A percentile compares a stretch with the other conserved stretches of the same genome.
Conservation (phyloP, 2,113 vertebrate genomes). For the Cacatua alba region DNA sequence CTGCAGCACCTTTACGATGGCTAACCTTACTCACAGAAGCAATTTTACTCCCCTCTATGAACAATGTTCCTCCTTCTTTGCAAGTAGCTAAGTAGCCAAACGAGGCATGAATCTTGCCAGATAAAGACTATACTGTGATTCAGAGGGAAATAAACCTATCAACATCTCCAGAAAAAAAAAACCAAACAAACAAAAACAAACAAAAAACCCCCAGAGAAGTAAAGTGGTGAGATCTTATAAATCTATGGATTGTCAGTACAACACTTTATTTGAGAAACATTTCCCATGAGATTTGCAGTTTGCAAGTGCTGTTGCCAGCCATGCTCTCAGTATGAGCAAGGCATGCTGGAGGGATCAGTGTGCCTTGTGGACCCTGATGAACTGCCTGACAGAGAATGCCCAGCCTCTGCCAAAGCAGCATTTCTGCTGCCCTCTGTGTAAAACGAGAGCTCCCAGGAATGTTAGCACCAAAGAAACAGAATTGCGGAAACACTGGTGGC, state of each 20-base stretch:
- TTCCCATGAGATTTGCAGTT: slow-evolving; percentile 39
- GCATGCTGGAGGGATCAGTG: slow-evolving; percentile 17
- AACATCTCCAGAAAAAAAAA: not conserved
- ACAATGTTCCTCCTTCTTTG: not conserved
- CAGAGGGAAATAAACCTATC: not conserved
- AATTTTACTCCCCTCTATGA: not conserved
- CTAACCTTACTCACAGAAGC: not conserved
- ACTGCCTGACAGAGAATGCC: slow-evolving; percentile 19
- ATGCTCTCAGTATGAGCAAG: not conserved
- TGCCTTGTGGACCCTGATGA: not conserved
- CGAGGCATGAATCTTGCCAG: not conserved
- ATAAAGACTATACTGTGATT: not conserved
- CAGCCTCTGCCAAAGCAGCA: slow-evolving; percentile 28
- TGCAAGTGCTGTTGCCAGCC: not conserved
- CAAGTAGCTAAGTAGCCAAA: not conserved
- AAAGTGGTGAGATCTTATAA: not conserved
- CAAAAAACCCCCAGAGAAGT: accelerated
- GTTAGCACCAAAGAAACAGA: slow-evolving; percentile 34
- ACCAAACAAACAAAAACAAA: not conserved
- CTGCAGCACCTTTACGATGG: not conserved
- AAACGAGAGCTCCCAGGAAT: slow-evolving; percentile 64
- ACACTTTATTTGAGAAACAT: not conserved
- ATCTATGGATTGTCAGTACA: not conserved
- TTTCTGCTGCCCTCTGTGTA: slow-evolving; percentile 66
- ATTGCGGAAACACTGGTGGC: slow-evolving; percentile 4